Evolutionary conservation across 1,140 invertebrate species (phyloP).

Genomic region (Rhopalosiphum padi): DNA sequence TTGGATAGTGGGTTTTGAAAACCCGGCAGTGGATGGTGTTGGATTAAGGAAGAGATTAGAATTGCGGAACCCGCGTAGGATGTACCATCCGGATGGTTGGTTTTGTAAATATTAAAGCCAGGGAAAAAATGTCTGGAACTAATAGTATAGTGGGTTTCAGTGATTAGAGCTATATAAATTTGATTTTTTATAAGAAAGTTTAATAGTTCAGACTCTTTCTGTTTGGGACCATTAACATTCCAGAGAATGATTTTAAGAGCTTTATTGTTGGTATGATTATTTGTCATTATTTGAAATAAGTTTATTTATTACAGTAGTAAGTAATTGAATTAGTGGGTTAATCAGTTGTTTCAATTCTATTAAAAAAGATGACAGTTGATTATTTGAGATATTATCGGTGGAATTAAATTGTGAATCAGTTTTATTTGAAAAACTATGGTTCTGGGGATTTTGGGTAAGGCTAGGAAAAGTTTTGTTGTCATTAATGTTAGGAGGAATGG

Average conservation of each 20-base stretch:
- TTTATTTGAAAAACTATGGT: background rate
- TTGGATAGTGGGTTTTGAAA: constrained; percentile 36
- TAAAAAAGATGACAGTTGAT: background rate
- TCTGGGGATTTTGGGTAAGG: background rate
- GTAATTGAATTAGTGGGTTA: constrained; percentile 26
- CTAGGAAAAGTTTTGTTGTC: background rate
- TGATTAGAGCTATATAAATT: constrained; percentile 60
- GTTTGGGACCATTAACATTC: constrained; percentile 60
- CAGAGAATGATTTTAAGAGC: constrained; percentile 44
- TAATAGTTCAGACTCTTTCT: constrained; percentile 59
- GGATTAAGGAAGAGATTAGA: background rate
- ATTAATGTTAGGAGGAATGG: background rate
- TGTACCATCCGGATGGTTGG: constrained; percentile 17
- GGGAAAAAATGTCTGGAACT: constrained; percentile 56
- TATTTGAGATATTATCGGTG: background rate
- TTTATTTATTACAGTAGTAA: constrained; percentile 51
- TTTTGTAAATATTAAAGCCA: background rate
- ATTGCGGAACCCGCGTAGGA: constrained; percentile 38
- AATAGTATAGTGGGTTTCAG: constrained; percentile 59
- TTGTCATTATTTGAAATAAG: constrained; percentile 11
- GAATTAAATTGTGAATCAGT: background rate
- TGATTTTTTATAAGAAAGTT: constrained; percentile 58
- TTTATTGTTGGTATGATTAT: background rate
- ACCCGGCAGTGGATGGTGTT: background rate
- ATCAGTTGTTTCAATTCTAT: background rate